phyloP scores from a whole-genome alignment of 2,888 invertebrate species.

The Latrodectus elegans region DNA sequence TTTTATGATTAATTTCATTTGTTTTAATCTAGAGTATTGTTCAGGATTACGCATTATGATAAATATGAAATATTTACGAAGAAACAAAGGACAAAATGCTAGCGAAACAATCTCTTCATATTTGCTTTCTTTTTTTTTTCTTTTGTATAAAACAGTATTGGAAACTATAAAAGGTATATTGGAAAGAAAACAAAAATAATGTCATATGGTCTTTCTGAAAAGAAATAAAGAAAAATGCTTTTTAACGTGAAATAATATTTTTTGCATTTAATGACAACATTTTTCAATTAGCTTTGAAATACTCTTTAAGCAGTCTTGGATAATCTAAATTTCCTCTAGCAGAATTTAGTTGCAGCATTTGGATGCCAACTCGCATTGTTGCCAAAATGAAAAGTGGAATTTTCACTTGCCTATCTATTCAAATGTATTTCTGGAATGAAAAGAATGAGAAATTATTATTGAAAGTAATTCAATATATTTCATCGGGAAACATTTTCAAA shows the following conservation, averaged over 20 bases:
- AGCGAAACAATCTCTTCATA: conserved; percentile 45
- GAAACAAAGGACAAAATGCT: conserved; percentile 29
- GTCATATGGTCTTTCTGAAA: not conserved
- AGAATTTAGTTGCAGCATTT: no score
- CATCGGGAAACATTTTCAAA: no score
- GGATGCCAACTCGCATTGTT: no score
- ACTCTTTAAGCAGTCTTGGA: no score
- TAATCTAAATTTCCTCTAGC: no score
- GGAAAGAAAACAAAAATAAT: not conserved
- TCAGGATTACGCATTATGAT: conserved; percentile 19
- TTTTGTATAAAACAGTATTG: conserved; percentile 12
- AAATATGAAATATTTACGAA: conserved; percentile 13
- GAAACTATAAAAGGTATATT: not conserved
- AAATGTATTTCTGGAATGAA: no score
- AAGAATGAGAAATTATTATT: no score
- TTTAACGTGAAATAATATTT: not conserved
- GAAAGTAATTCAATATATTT: no score
- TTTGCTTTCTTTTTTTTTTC: conserved; percentile 28
- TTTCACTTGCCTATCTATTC: no score
- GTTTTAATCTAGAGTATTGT: not conserved
- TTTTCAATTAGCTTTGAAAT: no score
- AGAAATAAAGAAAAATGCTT: not conserved
- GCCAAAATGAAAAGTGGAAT: no score
- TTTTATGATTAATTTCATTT: no score
- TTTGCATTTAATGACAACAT: not conserved